A percentile compares a stretch with the other conserved stretches of the same genome.
Evolutionary conservation across 2,797 vertebrate species (phyloP).

Genomic region (Hapalemur alaotrensis): DNA sequence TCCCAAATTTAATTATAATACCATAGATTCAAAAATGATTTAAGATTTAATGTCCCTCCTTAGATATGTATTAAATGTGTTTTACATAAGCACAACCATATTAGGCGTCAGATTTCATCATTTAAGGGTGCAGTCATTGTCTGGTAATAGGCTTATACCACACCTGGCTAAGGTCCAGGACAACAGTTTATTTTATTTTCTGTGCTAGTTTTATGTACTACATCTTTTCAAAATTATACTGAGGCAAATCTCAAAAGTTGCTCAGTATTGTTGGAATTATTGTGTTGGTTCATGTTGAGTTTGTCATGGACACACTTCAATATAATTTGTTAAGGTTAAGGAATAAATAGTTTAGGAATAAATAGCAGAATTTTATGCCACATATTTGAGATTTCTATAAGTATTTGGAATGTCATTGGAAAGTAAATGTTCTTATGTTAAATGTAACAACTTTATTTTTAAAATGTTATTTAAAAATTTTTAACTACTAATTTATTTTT

Average conservation of each 20-base stretch:
- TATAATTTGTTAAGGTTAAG: constrained; percentile 50
- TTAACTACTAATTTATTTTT: neutral
- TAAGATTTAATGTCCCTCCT: neutral
- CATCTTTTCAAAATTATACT: constrained; percentile 50
- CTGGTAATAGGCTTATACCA: constrained; percentile 61
- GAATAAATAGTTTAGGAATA: constrained; percentile 33
- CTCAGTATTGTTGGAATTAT: constrained; percentile 37
- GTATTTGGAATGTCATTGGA: constrained; percentile 11
- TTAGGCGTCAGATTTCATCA: neutral
- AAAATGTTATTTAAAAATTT: constrained; percentile 1
- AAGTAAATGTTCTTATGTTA: constrained; percentile 47
- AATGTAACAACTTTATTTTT: constrained; percentile 16
- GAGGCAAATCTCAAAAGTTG: constrained; percentile 28
- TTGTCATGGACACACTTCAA: constrained; percentile 16
- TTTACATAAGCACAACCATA: neutral
- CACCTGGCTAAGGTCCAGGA: neutral
- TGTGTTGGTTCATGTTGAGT: neutral
- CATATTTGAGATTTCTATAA: constrained; percentile 56
- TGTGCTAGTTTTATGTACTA: constrained; percentile 46
- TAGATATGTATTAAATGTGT: neutral
- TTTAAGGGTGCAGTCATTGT: constrained; percentile 35
- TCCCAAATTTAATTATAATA: constrained; percentile 23
- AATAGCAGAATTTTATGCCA: constrained; percentile 19
- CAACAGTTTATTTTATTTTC: constrained; percentile 68
- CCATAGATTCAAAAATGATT: neutral